Base-by-base conservation (phyloP, 2,888 invertebrate species). In the Nezara viridula region DNA sequence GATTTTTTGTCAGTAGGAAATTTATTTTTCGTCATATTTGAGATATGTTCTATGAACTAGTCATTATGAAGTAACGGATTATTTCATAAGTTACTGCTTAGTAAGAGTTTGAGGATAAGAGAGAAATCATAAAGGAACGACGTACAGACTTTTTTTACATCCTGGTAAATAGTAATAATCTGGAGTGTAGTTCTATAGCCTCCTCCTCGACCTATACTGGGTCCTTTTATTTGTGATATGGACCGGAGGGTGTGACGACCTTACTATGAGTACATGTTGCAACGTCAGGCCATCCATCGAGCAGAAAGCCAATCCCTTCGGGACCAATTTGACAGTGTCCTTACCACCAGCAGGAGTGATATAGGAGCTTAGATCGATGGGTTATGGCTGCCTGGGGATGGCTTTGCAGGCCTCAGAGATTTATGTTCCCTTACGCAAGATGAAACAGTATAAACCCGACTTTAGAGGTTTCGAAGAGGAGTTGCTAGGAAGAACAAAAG, bases 201-300 rank as follows among this genome's bases (percentile, higher is more conserved):
- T 60, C n/a, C 6, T 60, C 27, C 60, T 14, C 16, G 27, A 32
- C 14, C 60, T 27, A 14, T 60, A 60, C 5, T 6, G 66, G 21
- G 21, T 73, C 5, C 66, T 73, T 37, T 21, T 73, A 73, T 21
- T 73, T 32, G 19, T 19, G 66, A 73, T 32, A 73, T 16, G 19
- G 19, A 19, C 6, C 6, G 19, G 66, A 60, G 27, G 27, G n/a
- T n/a, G 19, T 19, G 19, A 7, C 32, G 66, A 73, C 37, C 66
- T 19, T 27, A 37, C 66, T 73, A 73, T 73, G 66, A 73, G 66
- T 37, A 32, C 66, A 73, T 73, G 66, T 73, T 73, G 66, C 66
- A 73, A 73, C 66, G 66, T 37, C 66, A 73, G 66, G 66, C 66
- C 66, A 73, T 73, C 66, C 66, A 37, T 73, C 66, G 32, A 73